Evolutionary conservation across 2,888 invertebrate genomes (phyloP), one percentile per base, ranked within the genome.

Genomic region (Prosopocoilus inquinatus): DNA sequence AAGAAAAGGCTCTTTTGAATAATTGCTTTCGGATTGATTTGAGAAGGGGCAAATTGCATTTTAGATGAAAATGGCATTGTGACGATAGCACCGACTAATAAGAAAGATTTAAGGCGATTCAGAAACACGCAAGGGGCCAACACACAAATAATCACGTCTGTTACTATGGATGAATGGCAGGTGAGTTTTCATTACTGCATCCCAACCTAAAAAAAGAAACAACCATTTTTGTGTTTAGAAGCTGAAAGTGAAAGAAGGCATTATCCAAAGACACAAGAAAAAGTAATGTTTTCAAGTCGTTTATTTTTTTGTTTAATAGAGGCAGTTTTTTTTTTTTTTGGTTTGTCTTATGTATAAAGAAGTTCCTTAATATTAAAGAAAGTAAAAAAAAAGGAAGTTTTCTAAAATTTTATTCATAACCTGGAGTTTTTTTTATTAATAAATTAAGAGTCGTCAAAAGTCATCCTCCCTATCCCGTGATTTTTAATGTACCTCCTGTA

Each of bases 401-500:
- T 28, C 20, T 28, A 28, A 28, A 28, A 28, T 28, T 28, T 28
- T 28, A 28, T 28, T 28, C 20, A 28, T 2, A 28, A 5, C 20
- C 20, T 28, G 3, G 20, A 3, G 20, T 7, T 28, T 28, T 16
- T 16, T 28, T 28, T 28, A 28, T 28, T 28, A 28, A 28, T 28
- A 28, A 47, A 45, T 80, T 80, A 84, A 52, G 85, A 90, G 73
- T 92, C 91, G 68, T 91, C 93, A 75, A 96, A 96, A n/a, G 91
- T 91, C 82, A 96, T 91, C 70, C 94, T 84, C 1, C 92, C 90
- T 0, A 91, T 86, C 2, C 94, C 94, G 72, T 94, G 93, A 68
- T 90, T 91, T 76, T 93, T 94, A 79, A 96, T 87, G 74, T 92
- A 95, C 55, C 96, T 81, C 58, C 95, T 82, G 71, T 94, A 94